Percentiles rank a stretch among this genome's conserved stretches.
Conservation (phyloP, 2,888 invertebrate genomes). For the Ephialtes manifestator region DNA sequence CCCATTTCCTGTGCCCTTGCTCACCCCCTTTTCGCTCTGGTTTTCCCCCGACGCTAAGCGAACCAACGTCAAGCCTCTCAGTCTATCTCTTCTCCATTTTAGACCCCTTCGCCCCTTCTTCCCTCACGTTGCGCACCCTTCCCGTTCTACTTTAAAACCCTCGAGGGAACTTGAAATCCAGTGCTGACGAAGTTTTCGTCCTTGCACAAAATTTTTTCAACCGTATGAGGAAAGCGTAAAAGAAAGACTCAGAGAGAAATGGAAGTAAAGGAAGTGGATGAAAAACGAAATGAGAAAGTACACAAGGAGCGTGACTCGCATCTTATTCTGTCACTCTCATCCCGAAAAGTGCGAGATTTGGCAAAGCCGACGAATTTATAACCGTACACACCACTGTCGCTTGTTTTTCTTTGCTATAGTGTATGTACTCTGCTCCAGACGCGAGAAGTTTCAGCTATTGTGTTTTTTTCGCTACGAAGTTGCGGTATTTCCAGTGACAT, state of each 20-base stretch:
- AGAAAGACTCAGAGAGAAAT: background rate
- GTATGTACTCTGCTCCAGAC: background rate
- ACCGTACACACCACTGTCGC: background rate
- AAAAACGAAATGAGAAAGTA: constrained; percentile 35
- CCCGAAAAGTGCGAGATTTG: constrained; percentile 44
- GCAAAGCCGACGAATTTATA: constrained; percentile 56
- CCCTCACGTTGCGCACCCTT: constrained; percentile 1
- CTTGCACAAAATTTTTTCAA: constrained; percentile 49
- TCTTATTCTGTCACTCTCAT: constrained; percentile 37
- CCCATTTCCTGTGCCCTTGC: constrained; percentile 8
- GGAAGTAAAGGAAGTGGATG: constrained; percentile 10
- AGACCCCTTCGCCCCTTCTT: background rate
- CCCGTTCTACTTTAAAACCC: constrained; percentile 53
- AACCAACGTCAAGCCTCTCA: constrained; percentile 7
- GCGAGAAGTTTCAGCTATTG: background rate
- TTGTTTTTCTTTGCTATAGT: background rate
- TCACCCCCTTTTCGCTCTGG: constrained; percentile 18
- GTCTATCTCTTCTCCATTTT: constrained; percentile 1
- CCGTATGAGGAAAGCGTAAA: constrained; percentile 26
- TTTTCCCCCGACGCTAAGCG: constrained; percentile 12
- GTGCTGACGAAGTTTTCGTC: constrained; percentile 66
- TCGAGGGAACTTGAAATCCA: constrained; percentile 67
- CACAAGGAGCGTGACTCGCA: constrained; percentile 45
- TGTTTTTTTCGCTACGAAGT: background rate
- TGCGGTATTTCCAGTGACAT: background rate